Base-by-base conservation (phyloP, 2,888 invertebrate genomes). In the Eilema caniola region DNA sequence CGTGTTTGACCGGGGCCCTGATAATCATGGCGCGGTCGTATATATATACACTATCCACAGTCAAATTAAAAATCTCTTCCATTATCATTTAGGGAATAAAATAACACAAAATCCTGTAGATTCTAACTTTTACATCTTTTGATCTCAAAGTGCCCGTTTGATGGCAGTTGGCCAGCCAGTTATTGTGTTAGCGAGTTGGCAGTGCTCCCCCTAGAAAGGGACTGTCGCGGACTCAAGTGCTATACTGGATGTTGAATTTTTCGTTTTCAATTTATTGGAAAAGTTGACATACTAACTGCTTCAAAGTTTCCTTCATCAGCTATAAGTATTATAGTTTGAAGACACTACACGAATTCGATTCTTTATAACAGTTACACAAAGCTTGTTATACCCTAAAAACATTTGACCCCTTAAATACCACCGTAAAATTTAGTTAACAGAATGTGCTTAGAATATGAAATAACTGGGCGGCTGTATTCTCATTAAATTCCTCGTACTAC, bases 401-500 rank as follows among this genome's bases (percentile, higher is more conserved):
- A 53, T 64, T 64, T 64, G n/a, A n/a, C 28, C n/a, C 28, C 47
- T 63, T 53, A 25, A 25, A 53, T 28, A 53, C 53, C 53, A n/a
- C 10, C n/a, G 20, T 28, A 41, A 66, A 66, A 59, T 59, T 57
- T 37, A 59, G 37, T 66, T 59, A 66, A 25, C 59, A 57, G 31
- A 67, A 61, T 67, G 61, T 62, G 56, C 33, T 24, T n/a, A 62
- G 31, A 59, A 62, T 69, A 64, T 64, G 47, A 47, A 64, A 64
- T 41, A 62, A 59, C 24, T 62, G 56, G 57, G 56, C 20, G 47
- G 25, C 23, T 31, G 59, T 60, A 60, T 69, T 28, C 24, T 41
- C 63, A 69, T 62, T 64, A 69, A 47, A 69, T 69, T 64, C 33
- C 62, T 33, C 62, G 47, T 67, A 67, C 47, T 53, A 62, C 62